These are phyloP conservation scores for Orthonychiurus folsomi DNA, from an alignment of 2,888 invertebrate species.

Conservation along the genomic window DNA sequence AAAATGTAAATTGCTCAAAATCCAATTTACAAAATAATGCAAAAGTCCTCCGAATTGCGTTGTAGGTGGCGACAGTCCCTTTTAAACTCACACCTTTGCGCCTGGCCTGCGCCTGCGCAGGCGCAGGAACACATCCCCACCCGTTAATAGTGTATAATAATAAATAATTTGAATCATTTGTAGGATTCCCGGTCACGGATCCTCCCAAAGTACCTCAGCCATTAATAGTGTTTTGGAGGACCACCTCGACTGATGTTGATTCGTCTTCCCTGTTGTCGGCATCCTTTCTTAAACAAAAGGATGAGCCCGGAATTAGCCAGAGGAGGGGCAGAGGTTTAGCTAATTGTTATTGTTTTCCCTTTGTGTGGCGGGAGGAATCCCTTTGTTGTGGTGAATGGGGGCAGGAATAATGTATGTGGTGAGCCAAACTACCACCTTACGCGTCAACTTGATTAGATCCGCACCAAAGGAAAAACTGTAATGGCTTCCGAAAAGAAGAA, in stretches of 20 bases:
- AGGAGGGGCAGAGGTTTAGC: not conserved
- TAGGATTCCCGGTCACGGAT: too few species aligned
- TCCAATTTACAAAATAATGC: too few species aligned
- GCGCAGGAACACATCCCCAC: too few species aligned
- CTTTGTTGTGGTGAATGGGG: not conserved
- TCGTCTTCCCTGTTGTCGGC: not conserved
- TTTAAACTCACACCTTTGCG: too few species aligned
- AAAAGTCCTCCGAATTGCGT: too few species aligned
- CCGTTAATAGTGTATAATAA: too few species aligned
- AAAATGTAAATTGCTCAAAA: too few species aligned
- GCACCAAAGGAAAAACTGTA: not conserved
- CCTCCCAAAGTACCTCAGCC: not conserved
- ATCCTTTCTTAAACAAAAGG: too few species aligned
- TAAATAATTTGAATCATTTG: not conserved
- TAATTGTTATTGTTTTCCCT: not conserved
- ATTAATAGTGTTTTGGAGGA: not conserved
- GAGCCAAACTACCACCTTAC: constrained; percentile 18
- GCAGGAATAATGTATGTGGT: not conserved
- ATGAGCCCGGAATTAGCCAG: not conserved
- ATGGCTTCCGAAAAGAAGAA: not conserved
- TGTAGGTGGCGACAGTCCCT: too few species aligned
- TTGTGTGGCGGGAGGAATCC: not conserved
- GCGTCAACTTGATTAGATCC: constrained; percentile 18
- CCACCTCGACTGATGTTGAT: not conserved
- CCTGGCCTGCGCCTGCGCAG: too few species aligned